phyloP scores from a whole-genome alignment of 2,888 invertebrate species.

The Nomada fabriciana region DNA sequence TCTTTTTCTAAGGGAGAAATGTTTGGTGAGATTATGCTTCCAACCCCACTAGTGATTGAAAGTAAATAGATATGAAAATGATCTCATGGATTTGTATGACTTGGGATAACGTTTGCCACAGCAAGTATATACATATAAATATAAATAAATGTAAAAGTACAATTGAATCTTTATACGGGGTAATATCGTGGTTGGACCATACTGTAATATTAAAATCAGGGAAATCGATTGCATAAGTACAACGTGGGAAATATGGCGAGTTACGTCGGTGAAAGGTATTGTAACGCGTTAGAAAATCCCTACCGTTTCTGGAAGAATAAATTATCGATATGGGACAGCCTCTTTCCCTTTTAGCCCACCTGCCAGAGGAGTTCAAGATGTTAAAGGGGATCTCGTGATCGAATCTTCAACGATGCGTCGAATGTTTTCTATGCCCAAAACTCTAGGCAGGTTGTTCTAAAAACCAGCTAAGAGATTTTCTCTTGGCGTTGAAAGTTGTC shows the following conservation, averaged over 20 bases:
- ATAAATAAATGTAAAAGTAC: too few relatives aligned
- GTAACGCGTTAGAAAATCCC: constrained; percentile 66
- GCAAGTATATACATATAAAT: too few relatives aligned
- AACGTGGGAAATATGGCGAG: background rate
- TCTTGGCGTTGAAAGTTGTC: background rate
- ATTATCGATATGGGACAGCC: constrained; percentile 56
- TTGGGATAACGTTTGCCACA: too few relatives aligned
- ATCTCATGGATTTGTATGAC: constrained; percentile 15
- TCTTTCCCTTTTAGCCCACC: constrained; percentile 27
- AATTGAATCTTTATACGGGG: too few relatives aligned
- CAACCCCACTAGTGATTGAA: constrained; percentile 67
- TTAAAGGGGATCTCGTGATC: constrained; percentile 51
- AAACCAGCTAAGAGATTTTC: background rate
- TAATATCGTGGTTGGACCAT: background rate
- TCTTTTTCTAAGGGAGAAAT: constrained; percentile 22
- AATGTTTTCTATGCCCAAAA: too few relatives aligned
- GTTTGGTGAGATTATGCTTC: constrained; percentile 45
- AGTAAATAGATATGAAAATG: constrained; percentile 70
- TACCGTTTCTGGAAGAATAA: constrained; percentile 61
- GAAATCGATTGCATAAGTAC: too few relatives aligned
- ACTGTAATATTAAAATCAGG: too few relatives aligned
- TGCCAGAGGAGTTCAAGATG: constrained; percentile 43
- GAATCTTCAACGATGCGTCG: background rate
- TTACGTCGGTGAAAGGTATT: constrained; percentile 53
- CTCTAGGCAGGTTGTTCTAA: background rate